These are phyloP conservation scores for Hippocampus barbouri DNA, from an alignment of 2,113 vertebrate genomes.

Conservation along the genomic window DNA sequence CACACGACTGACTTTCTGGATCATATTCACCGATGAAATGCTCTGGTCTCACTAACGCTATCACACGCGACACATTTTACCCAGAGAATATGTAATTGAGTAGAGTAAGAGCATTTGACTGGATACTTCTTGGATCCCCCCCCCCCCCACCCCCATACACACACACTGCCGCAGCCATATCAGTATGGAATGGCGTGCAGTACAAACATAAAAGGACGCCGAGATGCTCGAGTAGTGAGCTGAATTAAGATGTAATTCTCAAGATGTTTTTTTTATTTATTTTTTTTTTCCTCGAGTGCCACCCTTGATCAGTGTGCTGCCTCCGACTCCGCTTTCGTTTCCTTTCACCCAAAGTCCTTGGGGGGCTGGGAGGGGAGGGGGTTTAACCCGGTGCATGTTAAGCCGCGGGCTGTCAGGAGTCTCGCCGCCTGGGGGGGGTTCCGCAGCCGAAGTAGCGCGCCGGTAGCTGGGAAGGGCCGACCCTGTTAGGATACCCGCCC, in stretches of 20 bases:
- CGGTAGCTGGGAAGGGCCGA: slow-evolving; percentile 5
- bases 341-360: slow-evolving; percentile 15
- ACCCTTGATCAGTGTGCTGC: slow-evolving; percentile 65
- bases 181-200: slow-evolving; percentile 15
- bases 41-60: no score
- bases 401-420: slow-evolving; percentile 56
- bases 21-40: no score
- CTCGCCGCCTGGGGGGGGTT: slow-evolving; percentile 30
- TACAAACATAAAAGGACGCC: slow-evolving; percentile 11
- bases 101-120: no score
- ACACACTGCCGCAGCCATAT: slow-evolving; percentile 7
- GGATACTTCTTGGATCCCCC: slow-evolving; percentile 7
- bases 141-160: no score
- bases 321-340: slow-evolving; percentile 48
- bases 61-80: no score
- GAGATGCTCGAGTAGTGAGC: slow-evolving; percentile 55
- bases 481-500: slow-evolving; percentile 50
- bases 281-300: slow-evolving; percentile 37
- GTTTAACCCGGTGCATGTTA: slow-evolving; percentile 63
- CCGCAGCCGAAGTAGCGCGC: slow-evolving; percentile 14
- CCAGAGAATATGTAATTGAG: slow-evolving; percentile 7
- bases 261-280: slow-evolving; percentile 19
- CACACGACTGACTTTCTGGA: no score
- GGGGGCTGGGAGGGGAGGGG: slow-evolving; percentile 22
- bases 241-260: slow-evolving; percentile 68